Percentiles rank a stretch among this genome's conserved stretches.
Conservation (phyloP, 2,113 vertebrate genomes). For the Phaethon lepturus region DNA sequence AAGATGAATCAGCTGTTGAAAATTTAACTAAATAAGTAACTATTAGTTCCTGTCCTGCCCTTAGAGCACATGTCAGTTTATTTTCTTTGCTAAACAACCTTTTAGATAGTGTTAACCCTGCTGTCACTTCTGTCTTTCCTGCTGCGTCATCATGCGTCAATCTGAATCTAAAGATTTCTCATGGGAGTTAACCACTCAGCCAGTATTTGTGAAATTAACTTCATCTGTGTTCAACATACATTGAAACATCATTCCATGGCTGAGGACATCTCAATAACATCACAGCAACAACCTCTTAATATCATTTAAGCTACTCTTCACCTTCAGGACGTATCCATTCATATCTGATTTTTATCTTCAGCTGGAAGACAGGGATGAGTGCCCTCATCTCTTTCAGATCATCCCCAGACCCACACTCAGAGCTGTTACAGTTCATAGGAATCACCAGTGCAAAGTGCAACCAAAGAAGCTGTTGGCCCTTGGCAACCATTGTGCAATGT, state of each 20-base stretch:
- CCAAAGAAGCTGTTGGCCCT: background rate
- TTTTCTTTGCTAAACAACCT: background rate
- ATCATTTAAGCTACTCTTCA: background rate
- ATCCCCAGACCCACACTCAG: background rate
- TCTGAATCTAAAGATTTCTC: background rate
- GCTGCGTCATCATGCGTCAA: fast-evolving
- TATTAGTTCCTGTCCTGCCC: background rate
- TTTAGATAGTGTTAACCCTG: background rate
- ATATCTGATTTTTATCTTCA: background rate
- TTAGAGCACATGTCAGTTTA: background rate
- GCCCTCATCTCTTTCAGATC: background rate
- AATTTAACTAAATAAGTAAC: background rate
- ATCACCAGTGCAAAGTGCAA: background rate
- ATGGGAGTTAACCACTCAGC: background rate
- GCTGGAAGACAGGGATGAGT: background rate
- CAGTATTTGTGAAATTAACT: background rate
- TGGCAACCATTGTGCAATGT: background rate
- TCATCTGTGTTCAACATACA: background rate
- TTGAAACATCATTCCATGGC: background rate
- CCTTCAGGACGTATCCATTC: background rate
- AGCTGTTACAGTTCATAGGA: background rate
- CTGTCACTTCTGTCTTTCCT: background rate
- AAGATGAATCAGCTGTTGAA: background rate
- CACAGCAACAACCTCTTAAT: background rate
- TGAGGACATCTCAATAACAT: background rate